A percentile compares a stretch with the other conserved stretches of the same genome.
These are phyloP conservation scores for Tilapia sparmanii DNA, from an alignment of 2,113 vertebrate genomes.

Conservation along the genomic window DNA sequence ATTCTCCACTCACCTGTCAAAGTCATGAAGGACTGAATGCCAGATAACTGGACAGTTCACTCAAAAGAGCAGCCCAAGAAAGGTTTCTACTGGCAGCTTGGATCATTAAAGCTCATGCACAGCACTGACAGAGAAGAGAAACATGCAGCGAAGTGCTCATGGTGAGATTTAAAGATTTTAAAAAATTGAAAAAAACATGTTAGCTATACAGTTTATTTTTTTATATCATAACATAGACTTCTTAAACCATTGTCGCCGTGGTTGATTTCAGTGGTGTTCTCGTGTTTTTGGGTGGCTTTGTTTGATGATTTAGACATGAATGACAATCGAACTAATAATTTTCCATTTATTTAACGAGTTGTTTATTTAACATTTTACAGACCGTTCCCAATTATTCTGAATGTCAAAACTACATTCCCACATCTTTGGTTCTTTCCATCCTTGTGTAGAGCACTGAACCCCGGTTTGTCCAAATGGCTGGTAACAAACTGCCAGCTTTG, in stretches of 20 bases:
- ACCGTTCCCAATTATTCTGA: neutral
- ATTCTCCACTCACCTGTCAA: conserved; percentile 28
- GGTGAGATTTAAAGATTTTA: neutral
- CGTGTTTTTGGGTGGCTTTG: neutral
- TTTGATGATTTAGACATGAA: neutral
- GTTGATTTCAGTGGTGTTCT: neutral
- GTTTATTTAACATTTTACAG: neutral
- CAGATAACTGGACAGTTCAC: conserved; percentile 3
- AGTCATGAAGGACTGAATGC: conserved; percentile 5
- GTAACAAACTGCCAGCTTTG: neutral
- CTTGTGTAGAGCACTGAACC: neutral
- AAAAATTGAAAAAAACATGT: neutral
- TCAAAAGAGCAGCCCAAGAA: neutral
- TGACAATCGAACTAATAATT: neutral
- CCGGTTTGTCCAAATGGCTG: neutral
- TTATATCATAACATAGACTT: neutral
- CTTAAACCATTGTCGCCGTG: neutral
- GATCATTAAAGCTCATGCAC: neutral
- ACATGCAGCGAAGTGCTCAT: neutral
- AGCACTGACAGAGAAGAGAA: neutral
- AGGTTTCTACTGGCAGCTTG: neutral
- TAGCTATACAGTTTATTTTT: neutral
- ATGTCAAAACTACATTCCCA: neutral
- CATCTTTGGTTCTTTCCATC: neutral
- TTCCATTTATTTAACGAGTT: neutral